Conservation (phyloP, 2,797 vertebrate species). For the Mormyrus hasselquistii region DNA sequence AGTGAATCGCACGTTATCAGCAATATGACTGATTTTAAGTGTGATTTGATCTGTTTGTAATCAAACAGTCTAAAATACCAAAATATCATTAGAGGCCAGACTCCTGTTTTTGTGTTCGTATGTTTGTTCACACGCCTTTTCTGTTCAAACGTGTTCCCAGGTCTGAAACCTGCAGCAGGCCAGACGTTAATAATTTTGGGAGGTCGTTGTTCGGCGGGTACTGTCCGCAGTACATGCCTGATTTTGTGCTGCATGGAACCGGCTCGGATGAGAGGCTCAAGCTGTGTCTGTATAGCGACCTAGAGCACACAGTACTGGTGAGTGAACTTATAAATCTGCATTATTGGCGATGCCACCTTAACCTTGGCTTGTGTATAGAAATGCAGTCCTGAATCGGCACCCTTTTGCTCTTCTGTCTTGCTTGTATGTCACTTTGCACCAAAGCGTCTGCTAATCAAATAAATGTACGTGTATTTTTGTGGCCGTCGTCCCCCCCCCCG, state of each 20-base stretch:
- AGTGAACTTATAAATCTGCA: constrained; percentile 30
- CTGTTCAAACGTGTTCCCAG: constrained; percentile 40
- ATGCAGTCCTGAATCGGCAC: background rate
- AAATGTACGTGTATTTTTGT: background rate
- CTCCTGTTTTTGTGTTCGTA: background rate
- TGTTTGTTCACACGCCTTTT: background rate
- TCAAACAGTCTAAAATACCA: background rate
- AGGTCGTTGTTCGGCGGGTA: constrained; percentile 75
- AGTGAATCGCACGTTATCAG: background rate
- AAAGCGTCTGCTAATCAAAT: background rate
- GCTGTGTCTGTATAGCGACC: constrained; percentile 64
- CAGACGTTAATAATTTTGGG: constrained; percentile 69
- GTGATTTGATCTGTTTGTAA: background rate
- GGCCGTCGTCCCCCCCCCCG: background rate
- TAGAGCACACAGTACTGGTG: constrained; percentile 71
- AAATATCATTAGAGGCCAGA: background rate
- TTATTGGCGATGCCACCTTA: background rate
- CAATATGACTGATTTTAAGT: background rate
- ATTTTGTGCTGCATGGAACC: constrained; percentile 75
- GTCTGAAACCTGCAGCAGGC: constrained; percentile 60
- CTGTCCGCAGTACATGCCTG: constrained; percentile 72
- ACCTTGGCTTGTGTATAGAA: background rate
- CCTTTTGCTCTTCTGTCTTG: background rate
- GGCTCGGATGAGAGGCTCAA: constrained; percentile 67
- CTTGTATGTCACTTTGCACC: background rate